These are phyloP conservation scores for Dasysyrphus tricinctus DNA, from an alignment of 2,888 invertebrate genomes.

Conservation along the genomic window DNA sequence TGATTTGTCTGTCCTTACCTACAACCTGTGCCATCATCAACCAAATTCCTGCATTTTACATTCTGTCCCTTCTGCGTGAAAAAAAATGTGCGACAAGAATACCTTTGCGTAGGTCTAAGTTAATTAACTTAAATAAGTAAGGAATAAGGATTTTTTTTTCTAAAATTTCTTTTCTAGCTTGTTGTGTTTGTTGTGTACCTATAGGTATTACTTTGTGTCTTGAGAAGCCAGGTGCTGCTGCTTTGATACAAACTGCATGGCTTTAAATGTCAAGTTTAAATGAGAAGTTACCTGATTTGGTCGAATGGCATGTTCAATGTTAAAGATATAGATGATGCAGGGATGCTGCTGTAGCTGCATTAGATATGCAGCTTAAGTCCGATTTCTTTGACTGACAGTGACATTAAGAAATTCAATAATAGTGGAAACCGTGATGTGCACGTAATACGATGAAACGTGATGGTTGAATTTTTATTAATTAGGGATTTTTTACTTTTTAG, in stretches of 20 bases:
- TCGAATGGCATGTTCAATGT: constrained; percentile 35
- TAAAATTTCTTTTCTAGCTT: constrained; percentile 9
- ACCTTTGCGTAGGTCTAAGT: constrained; percentile 48
- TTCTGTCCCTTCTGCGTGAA: constrained; percentile 20
- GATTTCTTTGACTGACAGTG: constrained; percentile 49
- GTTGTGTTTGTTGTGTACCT: background rate
- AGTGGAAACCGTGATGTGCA: constrained; percentile 2
- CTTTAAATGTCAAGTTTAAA: constrained; percentile 47
- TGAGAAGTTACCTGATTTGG: constrained; percentile 52
- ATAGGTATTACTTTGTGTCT: background rate
- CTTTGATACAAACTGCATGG: background rate
- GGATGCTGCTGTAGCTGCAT: constrained; percentile 23
- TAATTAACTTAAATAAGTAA: constrained; percentile 65
- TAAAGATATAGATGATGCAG: background rate
- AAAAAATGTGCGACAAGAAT: constrained; percentile 41
- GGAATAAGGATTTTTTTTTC: constrained; percentile 21
- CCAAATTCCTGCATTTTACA: background rate
- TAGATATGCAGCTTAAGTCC: constrained; percentile 60
- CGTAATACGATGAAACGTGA: constrained; percentile 43
- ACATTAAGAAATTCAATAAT: constrained; percentile 48
- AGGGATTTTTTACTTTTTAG: background rate
- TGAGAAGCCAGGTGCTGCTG: constrained; percentile 27
- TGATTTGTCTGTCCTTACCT: background rate
- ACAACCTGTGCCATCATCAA: constrained; percentile 1
- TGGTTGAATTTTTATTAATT: constrained; percentile 37